These are phyloP conservation scores for Lepidostoma basale DNA, from an alignment of 1,140 invertebrate species.

Conservation along the genomic window DNA sequence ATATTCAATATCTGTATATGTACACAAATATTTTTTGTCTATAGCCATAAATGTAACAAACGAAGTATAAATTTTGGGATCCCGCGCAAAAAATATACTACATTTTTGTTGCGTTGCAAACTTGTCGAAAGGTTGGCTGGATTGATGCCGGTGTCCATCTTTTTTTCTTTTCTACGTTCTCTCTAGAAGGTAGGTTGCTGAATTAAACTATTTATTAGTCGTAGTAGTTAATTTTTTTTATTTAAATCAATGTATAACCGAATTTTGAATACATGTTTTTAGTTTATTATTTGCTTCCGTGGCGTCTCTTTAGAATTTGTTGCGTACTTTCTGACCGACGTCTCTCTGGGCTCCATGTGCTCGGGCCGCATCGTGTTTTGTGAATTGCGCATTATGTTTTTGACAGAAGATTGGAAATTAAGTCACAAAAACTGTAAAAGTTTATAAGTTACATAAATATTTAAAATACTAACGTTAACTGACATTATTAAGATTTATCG, in stretches of 20 bases:
- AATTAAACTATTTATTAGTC: too few species aligned
- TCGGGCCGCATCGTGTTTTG: conserved; percentile 27
- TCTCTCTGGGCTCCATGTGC: conserved; percentile 31
- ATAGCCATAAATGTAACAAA: neutral
- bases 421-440: conserved; percentile 18
- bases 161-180: conserved; percentile 27
- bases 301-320: neutral
- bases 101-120: conserved; percentile 26
- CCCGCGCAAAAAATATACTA: conserved; percentile 26
- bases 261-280: neutral
- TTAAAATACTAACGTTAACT: neutral
- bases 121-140: conserved; percentile 23
- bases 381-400: conserved; percentile 43
- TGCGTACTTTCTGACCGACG: conserved; percentile 17
- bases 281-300: neutral
- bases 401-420: conserved; percentile 23
- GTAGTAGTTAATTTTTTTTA: conserved; percentile 10
- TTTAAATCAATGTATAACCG: conserved; percentile 3
- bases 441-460: neutral
- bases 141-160: conserved; percentile 34
- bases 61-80: neutral
- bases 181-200: conserved; percentile 24
- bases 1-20: too few species aligned
- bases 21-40: neutral
- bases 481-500: neutral